Evolutionary conservation across 2,113 vertebrate genomes (phyloP).

Genomic region (Cyanistes caeruleus): DNA sequence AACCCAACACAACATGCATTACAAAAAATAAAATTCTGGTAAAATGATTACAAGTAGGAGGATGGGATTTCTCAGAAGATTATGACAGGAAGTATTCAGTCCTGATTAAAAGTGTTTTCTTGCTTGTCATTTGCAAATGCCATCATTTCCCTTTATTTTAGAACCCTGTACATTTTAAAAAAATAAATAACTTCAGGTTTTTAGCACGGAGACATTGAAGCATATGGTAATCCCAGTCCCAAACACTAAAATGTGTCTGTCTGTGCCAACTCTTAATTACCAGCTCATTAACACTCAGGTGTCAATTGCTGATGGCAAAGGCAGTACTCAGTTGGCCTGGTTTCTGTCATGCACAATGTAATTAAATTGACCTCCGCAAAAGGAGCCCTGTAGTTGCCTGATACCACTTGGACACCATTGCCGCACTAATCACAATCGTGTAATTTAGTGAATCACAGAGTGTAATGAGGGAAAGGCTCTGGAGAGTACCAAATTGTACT

Average conservation of each 20-base stretch:
- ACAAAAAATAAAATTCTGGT: neutral
- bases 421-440: slow-evolving; percentile 68
- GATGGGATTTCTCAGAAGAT: slow-evolving; percentile 5
- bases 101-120: neutral
- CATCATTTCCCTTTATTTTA: neutral
- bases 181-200: slow-evolving; percentile 54
- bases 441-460: slow-evolving; percentile 72
- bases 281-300: slow-evolving; percentile 88
- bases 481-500: slow-evolving; percentile 54
- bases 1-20: neutral
- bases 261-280: slow-evolving; percentile 85
- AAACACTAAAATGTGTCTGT: slow-evolving; percentile 77
- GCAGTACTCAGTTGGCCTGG: slow-evolving; percentile 80
- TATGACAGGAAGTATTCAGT: neutral
- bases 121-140: neutral
- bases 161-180: slow-evolving; percentile 1
- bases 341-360: slow-evolving; percentile 82
- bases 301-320: slow-evolving; percentile 84
- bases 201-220: slow-evolving; percentile 75
- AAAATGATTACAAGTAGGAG: neutral
- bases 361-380: slow-evolving; percentile 83
- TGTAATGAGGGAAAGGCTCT: slow-evolving; percentile 58
- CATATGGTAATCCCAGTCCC: slow-evolving; percentile 82
- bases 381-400: slow-evolving; percentile 75
- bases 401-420: slow-evolving; percentile 75